Evolutionary conservation across 2,113 vertebrate species (phyloP).

Genomic region (Ifrita kowaldi): DNA sequence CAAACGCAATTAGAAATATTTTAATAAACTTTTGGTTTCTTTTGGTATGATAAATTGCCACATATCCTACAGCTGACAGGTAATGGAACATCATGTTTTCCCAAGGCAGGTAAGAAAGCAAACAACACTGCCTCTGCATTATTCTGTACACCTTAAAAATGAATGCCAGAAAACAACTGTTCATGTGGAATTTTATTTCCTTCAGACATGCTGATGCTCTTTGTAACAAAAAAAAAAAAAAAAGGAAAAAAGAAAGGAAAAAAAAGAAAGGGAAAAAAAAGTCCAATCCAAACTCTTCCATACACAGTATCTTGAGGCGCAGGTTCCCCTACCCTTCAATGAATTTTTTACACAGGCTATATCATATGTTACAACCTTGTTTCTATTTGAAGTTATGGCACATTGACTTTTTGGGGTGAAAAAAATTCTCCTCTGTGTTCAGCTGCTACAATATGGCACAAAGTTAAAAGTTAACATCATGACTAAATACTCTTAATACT

Average conservation of each 20-base stretch:
- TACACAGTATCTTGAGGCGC: neutral
- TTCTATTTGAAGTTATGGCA: neutral
- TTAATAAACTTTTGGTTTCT: neutral
- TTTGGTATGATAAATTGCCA: neutral
- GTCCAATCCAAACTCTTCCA: neutral
- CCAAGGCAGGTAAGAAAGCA: neutral
- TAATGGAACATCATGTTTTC: neutral
- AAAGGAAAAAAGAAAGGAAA: neutral
- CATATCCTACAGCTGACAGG: neutral
- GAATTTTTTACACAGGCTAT: neutral
- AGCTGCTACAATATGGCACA: conserved; percentile 17
- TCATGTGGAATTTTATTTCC: neutral
- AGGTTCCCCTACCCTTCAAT: neutral
- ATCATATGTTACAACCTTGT: neutral
- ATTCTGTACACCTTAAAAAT: neutral
- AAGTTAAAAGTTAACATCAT: neutral
- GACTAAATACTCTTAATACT: neutral
- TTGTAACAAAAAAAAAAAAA: neutral
- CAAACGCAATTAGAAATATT: neutral
- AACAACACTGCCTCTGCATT: neutral
- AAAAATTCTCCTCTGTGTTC: neutral
- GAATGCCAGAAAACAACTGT: neutral
- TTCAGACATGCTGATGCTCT: neutral
- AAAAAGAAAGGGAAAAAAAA: accelerated
- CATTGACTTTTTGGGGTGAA: neutral